Base-by-base conservation (phyloP, 2,888 invertebrate genomes). In the Ischnura elegans region DNA sequence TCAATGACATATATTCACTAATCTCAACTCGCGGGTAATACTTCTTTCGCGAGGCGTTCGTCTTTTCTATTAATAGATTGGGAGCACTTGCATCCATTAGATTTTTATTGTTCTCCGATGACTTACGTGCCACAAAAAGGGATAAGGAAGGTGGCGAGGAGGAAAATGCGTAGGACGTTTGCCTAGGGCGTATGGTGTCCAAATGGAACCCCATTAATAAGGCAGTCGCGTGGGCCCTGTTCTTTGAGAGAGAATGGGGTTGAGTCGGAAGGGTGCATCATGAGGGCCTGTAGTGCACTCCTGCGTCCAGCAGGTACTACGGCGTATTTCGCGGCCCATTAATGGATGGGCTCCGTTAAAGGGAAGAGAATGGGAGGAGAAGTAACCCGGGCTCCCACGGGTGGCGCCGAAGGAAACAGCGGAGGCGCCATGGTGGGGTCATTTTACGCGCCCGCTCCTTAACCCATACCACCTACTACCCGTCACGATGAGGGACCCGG, bases 201-300 rank as follows among this genome's bases (percentile, higher is more conserved):
- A 61, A 61, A 61, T 61, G 61, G 61, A 4, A n/a, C 36, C 36
- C 76, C 76, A 76, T 76, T 76, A 76, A 76, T 76, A 76, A 76
- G 76, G 76, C 76, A 76, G 29, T 29, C 36, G 36, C 13, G n/a
- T 6, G n/a, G 61, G 16, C 47, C 47, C 16, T 16, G 47, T 10
- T 47, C 8, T 61, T 6, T 5, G 61, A 25, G 61, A 5, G 3
- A 25, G 51, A 2, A 16, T 10, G 36, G 3, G 36, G 36, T 29
- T 0, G 76, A 76, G 76, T 8, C 2, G 29, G 76, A 76, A 76
- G 76, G 29, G 29, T 76, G 76, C 76, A 76, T 76, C 76, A 21
- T 29, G n/a, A 76, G 25, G n/a, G 6, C 76, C 13, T 36, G 10
- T 29, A 36, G 61, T 13, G 36, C 29, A 29, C 10, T 76, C 76